Conservation (phyloP, 2,888 invertebrate genomes). For the Phlogophora meticulosa region DNA sequence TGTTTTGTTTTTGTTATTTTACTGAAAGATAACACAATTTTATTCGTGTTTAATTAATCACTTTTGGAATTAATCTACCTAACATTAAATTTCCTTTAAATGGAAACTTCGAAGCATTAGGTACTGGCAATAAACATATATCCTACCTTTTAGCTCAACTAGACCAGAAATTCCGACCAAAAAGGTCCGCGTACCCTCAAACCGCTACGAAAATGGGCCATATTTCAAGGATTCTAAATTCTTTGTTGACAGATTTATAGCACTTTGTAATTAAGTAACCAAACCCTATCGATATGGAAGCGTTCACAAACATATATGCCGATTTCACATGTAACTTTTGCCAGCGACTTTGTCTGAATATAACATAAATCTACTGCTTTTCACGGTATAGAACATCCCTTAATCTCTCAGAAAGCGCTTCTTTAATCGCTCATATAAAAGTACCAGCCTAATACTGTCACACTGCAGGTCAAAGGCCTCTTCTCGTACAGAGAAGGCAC, state of each 20-base stretch:
- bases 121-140: slow-evolving; percentile 6
- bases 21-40: no score
- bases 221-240: slow-evolving; percentile 32
- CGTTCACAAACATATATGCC: slow-evolving; percentile 7
- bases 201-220: slow-evolving; percentile 10
- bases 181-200: slow-evolving; percentile 13
- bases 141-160: slow-evolving; percentile 10
- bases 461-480: no score
- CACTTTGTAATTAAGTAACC: slow-evolving; percentile 25
- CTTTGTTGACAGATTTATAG: slow-evolving; percentile 43
- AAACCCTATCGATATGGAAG: slow-evolving; percentile 16
- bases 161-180: slow-evolving; percentile 12
- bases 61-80: no score
- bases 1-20: no score
- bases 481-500: no score
- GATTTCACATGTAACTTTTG: background rate
- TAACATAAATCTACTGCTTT: no score
- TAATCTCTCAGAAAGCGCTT: no score
- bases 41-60: no score
- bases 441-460: no score
- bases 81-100: background rate
- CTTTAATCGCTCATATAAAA: no score
- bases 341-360: background rate
- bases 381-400: no score
- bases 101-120: background rate